Evolutionary conservation across 2,113 vertebrate species (phyloP).

Genomic region (Circaetus gallicus): DNA sequence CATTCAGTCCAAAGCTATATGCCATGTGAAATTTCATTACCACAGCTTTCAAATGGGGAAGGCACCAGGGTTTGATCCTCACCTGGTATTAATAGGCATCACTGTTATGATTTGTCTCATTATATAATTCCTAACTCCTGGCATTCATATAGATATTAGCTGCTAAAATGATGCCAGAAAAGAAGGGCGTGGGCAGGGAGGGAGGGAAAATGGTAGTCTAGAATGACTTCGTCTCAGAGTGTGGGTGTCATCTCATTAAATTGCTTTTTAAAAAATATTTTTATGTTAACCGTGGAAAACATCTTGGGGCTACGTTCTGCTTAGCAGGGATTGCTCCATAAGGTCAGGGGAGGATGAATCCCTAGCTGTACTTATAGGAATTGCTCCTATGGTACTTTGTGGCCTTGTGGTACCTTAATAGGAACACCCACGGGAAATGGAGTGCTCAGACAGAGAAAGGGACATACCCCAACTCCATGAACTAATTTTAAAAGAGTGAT

Average conservation of each 20-base stretch:
- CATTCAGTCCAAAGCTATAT: background rate
- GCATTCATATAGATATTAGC: background rate
- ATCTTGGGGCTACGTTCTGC: background rate
- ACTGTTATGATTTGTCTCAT: background rate
- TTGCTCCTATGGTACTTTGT: background rate
- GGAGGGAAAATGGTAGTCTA: background rate
- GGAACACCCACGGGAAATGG: background rate
- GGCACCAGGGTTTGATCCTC: background rate
- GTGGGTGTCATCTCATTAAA: conserved; percentile 29
- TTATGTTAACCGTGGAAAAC: conserved; percentile 6
- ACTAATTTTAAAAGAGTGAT: background rate
- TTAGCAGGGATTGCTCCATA: background rate
- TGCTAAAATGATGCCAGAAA: background rate
- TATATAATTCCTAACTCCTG: background rate
- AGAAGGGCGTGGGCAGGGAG: conserved; percentile 9
- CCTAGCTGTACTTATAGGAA: background rate
- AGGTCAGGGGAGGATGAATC: background rate
- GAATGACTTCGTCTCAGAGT: conserved; percentile 6
- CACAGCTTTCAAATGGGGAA: background rate
- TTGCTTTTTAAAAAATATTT: conserved; percentile 33
- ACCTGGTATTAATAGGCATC: background rate
- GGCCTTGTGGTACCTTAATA: background rate
- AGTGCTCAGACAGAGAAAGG: background rate
- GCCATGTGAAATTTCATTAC: background rate
- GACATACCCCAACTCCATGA: fast-evolving